Evolutionary conservation across 2,888 invertebrate species (phyloP).

Genomic region (Ceraclea dissimilis): DNA sequence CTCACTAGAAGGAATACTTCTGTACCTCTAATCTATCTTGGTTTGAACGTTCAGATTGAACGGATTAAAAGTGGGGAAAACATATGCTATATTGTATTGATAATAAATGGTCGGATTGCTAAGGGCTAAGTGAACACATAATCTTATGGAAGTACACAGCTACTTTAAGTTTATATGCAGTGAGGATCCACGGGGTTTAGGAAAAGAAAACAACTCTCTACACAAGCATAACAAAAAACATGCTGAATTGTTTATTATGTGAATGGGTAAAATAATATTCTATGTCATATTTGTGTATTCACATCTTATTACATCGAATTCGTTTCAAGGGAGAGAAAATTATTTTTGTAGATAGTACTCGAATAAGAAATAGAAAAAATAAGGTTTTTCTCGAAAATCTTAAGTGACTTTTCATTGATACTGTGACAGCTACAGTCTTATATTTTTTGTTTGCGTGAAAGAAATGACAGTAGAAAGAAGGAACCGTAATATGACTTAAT

Average conservation of each 20-base stretch:
- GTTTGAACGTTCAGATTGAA: too few species aligned
- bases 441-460: background rate
- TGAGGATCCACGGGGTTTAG: too few species aligned
- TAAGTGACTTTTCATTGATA: constrained; percentile 1
- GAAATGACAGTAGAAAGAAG: background rate
- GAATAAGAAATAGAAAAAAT: background rate
- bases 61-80: too few species aligned
- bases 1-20: too few species aligned
- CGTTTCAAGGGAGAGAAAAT: background rate
- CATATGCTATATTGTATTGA: too few species aligned
- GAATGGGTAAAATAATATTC: background rate
- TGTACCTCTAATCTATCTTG: too few species aligned
- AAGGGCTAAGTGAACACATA: too few species aligned
- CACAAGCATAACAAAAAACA: background rate
- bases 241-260: background rate
- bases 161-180: too few species aligned
- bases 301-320: background rate
- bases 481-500: background rate
- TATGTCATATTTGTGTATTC: background rate
- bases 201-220: too few species aligned
- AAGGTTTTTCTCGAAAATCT: background rate
- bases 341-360: background rate
- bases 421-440: background rate
- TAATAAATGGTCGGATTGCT: too few species aligned
- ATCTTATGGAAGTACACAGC: too few species aligned